These are phyloP conservation scores for Plectropomus leopardus DNA, from an alignment of 2,113 vertebrate species.

Conservation along the genomic window DNA sequence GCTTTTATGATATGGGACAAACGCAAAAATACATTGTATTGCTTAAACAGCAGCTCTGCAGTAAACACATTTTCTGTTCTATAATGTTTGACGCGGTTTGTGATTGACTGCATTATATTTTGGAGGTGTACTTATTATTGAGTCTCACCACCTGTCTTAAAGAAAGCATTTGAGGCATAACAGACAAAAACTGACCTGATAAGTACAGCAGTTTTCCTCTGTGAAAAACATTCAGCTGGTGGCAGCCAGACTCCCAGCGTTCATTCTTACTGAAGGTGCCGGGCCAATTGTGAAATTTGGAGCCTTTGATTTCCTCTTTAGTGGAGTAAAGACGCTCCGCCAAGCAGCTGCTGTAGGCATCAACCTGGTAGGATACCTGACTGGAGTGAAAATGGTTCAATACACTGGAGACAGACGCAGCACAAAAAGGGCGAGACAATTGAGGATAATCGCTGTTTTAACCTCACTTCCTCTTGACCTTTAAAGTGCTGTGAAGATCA, in stretches of 20 bases:
- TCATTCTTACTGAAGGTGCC: conserved; percentile 49
- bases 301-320: conserved; percentile 61
- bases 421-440: background rate
- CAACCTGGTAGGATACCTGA: conserved; percentile 14
- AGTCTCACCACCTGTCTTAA: background rate
- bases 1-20: too few species aligned
- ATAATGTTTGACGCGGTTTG: background rate
- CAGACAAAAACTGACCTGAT: conserved; percentile 4
- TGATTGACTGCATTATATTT: conserved; percentile 6
- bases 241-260: conserved; percentile 9
- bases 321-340: conserved; percentile 15
- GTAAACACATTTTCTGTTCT: background rate
- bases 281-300: conserved; percentile 41
- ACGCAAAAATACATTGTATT: background rate
- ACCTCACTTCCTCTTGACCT: background rate
- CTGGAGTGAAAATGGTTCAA: background rate
- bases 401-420: background rate
- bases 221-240: conserved; percentile 36
- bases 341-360: conserved; percentile 44
- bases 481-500: background rate
- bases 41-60: background rate
- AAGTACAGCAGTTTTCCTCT: conserved; percentile 1
- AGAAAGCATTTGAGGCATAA: background rate
- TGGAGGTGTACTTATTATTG: background rate
- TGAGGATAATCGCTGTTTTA: background rate